A percentile compares a stretch with the other conserved stretches of the same genome.
Evolutionary conservation across 2,113 vertebrate species (phyloP).

Genomic region (Cyrtonyx montezumae): DNA sequence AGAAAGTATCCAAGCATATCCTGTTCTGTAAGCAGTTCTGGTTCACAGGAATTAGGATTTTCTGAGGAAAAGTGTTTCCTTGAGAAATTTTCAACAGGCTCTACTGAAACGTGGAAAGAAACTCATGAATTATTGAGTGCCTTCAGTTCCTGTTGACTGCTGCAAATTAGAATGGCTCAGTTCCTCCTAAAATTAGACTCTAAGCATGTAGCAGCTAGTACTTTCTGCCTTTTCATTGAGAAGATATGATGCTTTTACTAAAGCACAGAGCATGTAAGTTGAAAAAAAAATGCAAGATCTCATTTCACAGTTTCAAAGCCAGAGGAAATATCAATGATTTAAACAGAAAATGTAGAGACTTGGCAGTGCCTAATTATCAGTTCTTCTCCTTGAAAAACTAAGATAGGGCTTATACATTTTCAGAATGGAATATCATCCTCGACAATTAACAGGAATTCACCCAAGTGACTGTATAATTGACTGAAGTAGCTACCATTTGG

Average conservation of each 20-base stretch:
- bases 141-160: conserved; percentile 44
- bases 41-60: not conserved
- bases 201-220: not conserved
- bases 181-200: conserved; percentile 55
- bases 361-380: not conserved
- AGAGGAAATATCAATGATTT: not conserved
- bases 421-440: not conserved
- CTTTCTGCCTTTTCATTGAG: conserved; percentile 4
- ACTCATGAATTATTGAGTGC: conserved; percentile 37
- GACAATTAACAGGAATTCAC: not conserved
- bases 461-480: not conserved
- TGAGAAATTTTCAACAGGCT: conserved; percentile 33
- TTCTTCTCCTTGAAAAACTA: not conserved
- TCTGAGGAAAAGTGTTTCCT: not conserved
- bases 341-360: not conserved
- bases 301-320: not conserved
- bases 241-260: not conserved
- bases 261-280: not conserved
- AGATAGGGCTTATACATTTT: not conserved
- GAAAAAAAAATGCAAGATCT: not conserved
- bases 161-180: conserved; percentile 17
- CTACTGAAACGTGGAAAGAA: conserved; percentile 24
- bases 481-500: not conserved
- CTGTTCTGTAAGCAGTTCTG: not conserved
- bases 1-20: not conserved